Evolutionary conservation across 2,113 vertebrate genomes (phyloP).

Genomic region (Sceloporus tristichus): DNA sequence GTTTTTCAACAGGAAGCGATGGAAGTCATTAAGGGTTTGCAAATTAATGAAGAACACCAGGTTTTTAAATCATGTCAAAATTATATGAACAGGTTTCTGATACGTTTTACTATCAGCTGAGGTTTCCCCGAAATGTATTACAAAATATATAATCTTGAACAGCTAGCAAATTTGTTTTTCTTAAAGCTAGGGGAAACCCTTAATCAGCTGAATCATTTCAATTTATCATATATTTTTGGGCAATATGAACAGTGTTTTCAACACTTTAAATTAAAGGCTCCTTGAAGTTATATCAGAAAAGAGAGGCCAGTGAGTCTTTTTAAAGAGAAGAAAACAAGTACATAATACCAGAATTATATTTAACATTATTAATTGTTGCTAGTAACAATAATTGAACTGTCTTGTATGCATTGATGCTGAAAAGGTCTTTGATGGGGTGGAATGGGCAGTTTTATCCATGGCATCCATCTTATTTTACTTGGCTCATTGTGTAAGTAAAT

Average conservation of each 20-base stretch:
- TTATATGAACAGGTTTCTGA: not conserved
- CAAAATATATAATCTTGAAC: not conserved
- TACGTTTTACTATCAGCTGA: not conserved
- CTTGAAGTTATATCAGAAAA: not conserved
- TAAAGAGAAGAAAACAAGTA: not conserved
- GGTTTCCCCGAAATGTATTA: not conserved
- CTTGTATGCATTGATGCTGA: not conserved
- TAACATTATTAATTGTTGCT: not conserved
- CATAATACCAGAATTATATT: not conserved
- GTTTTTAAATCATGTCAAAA: not conserved
- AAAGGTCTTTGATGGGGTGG: not conserved
- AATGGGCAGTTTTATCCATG: slow-evolving; percentile 1
- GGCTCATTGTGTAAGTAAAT: not conserved
- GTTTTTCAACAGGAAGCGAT: not conserved
- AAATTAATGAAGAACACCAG: not conserved
- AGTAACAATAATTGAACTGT: not conserved
- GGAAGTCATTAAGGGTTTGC: not conserved
- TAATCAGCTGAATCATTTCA: not conserved
- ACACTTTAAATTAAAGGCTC: not conserved
- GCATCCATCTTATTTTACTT: not conserved
- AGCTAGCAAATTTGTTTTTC: not conserved
- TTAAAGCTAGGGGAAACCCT: not conserved
- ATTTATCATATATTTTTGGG: not conserved
- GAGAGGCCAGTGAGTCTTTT: not conserved
- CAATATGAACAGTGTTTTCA: not conserved